Evolutionary conservation across 2,888 invertebrate species (phyloP).

Genomic region (Pilophorus perplexus): DNA sequence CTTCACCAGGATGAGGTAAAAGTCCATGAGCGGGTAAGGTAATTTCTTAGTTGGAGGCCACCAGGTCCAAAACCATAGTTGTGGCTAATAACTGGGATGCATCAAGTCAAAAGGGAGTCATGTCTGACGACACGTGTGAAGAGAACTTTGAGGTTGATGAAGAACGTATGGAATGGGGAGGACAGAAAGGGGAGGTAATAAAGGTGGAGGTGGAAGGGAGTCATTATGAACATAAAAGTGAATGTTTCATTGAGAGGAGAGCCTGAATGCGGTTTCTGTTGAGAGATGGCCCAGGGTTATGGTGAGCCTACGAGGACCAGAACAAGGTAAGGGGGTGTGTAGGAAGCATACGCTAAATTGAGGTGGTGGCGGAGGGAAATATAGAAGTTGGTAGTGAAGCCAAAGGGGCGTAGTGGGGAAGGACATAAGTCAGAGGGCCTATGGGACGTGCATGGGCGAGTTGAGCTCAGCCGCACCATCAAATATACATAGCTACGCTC

Average conservation of each 20-base stretch:
- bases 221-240: conserved; percentile 35
- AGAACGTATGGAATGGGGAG: background rate
- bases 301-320: too few relatives aligned
- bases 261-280: conserved; percentile 10
- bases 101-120: too few relatives aligned
- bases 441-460: conserved; percentile 27
- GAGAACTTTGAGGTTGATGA: too few relatives aligned
- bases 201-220: background rate
- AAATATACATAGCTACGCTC: conserved; percentile 29
- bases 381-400: background rate
- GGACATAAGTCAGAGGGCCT: conserved; percentile 22
- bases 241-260: conserved; percentile 28
- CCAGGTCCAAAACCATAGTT: too few relatives aligned
- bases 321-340: background rate
- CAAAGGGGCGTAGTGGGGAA: background rate
- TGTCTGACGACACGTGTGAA: too few relatives aligned
- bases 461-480: conserved; percentile 3
- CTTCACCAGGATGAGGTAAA: too few relatives aligned
- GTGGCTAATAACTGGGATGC: too few relatives aligned
- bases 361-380: background rate
- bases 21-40: too few relatives aligned
- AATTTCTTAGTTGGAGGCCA: too few relatives aligned
- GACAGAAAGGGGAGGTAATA: background rate
- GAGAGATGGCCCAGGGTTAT: too few relatives aligned
- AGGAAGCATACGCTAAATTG: background rate